phyloP scores from a whole-genome alignment of 2,888 invertebrate species.

The Margaritifera margaritifera region DNA sequence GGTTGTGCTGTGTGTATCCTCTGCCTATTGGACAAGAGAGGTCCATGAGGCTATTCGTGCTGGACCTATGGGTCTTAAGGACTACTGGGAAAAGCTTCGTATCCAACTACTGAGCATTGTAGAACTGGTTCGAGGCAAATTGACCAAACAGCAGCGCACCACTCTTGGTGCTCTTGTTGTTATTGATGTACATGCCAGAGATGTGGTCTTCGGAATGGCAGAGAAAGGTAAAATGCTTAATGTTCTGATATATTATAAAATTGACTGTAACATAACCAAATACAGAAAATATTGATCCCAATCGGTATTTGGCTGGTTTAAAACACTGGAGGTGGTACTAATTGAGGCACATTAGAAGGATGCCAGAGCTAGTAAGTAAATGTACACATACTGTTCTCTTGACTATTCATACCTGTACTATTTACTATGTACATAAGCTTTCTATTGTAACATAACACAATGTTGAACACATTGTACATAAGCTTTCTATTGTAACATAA shows the following conservation, averaged over 20 bases:
- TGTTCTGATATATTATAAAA: no score
- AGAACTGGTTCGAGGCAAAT: constrained; percentile 85
- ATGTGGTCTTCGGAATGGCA: constrained; percentile 81
- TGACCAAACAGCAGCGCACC: constrained; percentile 89
- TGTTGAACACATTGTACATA: no score
- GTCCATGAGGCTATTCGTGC: constrained; percentile 83
- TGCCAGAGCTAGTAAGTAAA: no score
- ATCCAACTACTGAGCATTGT: constrained; percentile 84
- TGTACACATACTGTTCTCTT: no score
- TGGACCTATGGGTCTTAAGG: constrained; percentile 76
- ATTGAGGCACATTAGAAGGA: no score
- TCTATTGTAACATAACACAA: no score
- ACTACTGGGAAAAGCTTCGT: constrained; percentile 77
- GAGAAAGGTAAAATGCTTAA: constrained; percentile 61
- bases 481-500: no score
- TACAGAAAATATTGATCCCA: neutral
- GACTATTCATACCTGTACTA: no score
- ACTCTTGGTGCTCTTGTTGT: constrained; percentile 93
- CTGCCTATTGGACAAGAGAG: constrained; percentile 88
- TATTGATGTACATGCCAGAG: constrained; percentile 93
- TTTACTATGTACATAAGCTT: no score
- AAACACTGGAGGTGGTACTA: no score
- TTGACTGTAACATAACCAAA: neutral
- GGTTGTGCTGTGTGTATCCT: constrained; percentile 84
- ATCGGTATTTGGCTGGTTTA: no score